These are phyloP conservation scores for Saccostrea glomerata DNA, from an alignment of 1,140 invertebrate species.

Conservation along the genomic window DNA sequence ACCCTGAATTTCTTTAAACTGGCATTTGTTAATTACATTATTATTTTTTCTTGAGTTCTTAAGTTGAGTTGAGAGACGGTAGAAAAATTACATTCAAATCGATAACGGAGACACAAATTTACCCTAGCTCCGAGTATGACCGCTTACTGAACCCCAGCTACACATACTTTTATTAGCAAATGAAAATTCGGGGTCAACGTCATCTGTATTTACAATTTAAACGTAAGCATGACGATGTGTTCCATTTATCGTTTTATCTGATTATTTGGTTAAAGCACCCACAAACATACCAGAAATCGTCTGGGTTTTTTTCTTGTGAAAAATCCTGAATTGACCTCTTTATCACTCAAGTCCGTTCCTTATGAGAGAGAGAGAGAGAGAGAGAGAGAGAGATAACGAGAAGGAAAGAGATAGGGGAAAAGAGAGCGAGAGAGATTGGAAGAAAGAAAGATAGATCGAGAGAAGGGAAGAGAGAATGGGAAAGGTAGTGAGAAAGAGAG, in stretches of 20 bases:
- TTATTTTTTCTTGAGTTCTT: too few relatives aligned
- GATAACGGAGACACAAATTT: too few relatives aligned
- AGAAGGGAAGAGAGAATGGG: neutral
- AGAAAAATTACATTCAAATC: too few relatives aligned
- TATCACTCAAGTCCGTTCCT: neutral
- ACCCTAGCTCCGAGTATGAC: neutral
- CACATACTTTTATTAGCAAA: conserved; percentile 32
- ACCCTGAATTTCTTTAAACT: too few relatives aligned
- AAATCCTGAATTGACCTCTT: neutral
- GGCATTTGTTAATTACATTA: too few relatives aligned
- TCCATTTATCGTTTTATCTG: neutral
- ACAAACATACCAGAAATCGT: too few relatives aligned
- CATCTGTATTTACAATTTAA: conserved; percentile 20
- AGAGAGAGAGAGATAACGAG: conserved; percentile 28
- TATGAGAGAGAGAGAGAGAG: neutral
- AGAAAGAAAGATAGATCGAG: neutral
- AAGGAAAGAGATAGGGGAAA: neutral
- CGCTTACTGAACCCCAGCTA: neutral
- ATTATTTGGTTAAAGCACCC: too few relatives aligned
- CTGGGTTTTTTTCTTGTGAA: neutral
- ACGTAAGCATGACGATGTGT: conserved; percentile 23
- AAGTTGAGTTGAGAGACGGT: too few relatives aligned
- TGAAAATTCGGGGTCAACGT: conserved; percentile 5
- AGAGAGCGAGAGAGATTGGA: neutral
- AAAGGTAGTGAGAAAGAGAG: neutral